Evolutionary conservation across 1,140 invertebrate species (phyloP), one percentile per base, ranked within the genome.

Genomic region (Pomacea maculata): DNA sequence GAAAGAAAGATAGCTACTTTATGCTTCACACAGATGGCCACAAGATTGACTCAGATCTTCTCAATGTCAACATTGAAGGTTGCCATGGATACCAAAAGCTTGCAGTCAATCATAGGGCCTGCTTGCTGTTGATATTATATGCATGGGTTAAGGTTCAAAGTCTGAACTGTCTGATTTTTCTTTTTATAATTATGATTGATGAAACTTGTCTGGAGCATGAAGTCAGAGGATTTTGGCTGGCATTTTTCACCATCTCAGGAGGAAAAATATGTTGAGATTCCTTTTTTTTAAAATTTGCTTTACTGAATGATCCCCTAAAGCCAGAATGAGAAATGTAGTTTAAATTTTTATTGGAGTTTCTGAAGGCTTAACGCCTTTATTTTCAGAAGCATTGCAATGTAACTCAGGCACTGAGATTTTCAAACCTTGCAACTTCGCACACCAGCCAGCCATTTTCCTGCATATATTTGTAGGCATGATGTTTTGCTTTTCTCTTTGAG

Each of bases 61-160:
- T 88, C 63, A 72, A 88, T 54, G 82, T 86, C 29, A 75, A 81
- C 34, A 85, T 88, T 61, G 75, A 81, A 88, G 87, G 87, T 88
- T 84, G 82, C 79, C 70, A 74, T 72, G 70, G 70, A 68, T 54
- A 67, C 29, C 21, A 29, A 8, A 70, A 65, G 65, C 64, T 17
- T 45, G 67, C 65, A 78, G 67, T 52, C 75, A 68, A 63, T 76
- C 63, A 0, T 34, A 9, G 21, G 14, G 64, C 54, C 67, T 76
- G 75, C 75, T 68, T 77, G 64, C 29, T 52, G 25, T 34, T 67
- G 29, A 68, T 52, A 54, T 57, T 52, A 54, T 57, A 57, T 78
- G 77, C 77, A 78, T 78, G 77, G 25, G 77, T 61, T 61, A 61
- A 17, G 57, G 57, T 11, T 61, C 57, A 61, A 61, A 14, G 1